phyloP scores from a whole-genome alignment of 2,888 invertebrate species.

The Ashinkailepas kermadecensis region DNA sequence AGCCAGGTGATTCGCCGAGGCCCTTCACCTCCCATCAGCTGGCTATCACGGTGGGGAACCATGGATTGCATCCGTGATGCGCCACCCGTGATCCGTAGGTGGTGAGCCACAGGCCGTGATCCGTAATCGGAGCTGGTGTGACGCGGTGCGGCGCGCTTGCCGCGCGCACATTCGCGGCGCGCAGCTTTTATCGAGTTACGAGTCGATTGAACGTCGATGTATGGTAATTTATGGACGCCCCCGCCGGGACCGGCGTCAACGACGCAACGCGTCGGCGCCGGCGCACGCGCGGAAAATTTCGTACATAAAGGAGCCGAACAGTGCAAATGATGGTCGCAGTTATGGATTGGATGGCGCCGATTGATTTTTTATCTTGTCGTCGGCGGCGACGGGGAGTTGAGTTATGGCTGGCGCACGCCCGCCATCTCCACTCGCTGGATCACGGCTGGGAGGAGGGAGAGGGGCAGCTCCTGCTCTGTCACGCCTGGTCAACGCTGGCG shows the following conservation, averaged over 20 bases:
- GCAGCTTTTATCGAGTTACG: neutral
- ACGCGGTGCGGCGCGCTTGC: neutral
- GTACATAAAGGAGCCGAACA: neutral
- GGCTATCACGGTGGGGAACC: no score
- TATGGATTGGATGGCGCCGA: neutral
- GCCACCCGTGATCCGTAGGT: no score
- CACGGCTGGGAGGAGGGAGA: no score
- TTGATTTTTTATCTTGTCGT: conserved; percentile 6
- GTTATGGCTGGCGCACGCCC: neutral
- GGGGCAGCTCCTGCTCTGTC: no score
- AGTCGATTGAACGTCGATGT: neutral
- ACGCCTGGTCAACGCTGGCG: no score
- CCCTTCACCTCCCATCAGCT: no score
- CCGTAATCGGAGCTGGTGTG: neutral
- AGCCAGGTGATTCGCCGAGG: no score
- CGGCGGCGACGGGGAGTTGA: neutral
- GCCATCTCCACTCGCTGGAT: neutral
- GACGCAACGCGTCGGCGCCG: neutral
- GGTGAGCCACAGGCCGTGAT: no score
- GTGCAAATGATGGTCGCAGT: conserved; percentile 9
- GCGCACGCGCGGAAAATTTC: conserved; percentile 9
- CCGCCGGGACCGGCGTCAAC: neutral
- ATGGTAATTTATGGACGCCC: conserved; percentile 11
- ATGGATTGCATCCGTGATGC: no score
- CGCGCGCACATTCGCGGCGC: neutral